phyloP scores from a whole-genome alignment of 1,140 invertebrate species.

The Meloidogyne exigua region DNA sequence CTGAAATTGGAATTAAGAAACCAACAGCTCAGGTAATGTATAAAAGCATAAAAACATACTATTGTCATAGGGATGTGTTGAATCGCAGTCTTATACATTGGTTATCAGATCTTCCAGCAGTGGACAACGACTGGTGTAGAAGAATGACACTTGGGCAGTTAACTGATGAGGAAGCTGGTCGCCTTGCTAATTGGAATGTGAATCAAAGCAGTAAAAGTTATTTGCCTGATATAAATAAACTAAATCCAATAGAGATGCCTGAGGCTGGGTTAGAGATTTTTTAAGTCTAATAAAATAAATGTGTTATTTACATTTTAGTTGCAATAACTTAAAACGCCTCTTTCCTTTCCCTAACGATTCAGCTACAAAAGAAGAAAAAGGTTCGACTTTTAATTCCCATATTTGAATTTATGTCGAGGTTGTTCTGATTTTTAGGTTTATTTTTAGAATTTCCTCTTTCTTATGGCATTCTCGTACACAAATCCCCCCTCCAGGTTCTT shows the following conservation, averaged over 20 bases:
- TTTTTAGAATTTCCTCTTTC: constrained; percentile 35
- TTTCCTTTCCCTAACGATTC: not conserved
- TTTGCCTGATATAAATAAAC: constrained; percentile 1
- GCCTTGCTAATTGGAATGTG: not conserved
- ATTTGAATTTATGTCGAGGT: too few relatives aligned
- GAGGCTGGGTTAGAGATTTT: not conserved
- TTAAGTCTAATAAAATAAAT: not conserved
- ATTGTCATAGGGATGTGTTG: not conserved
- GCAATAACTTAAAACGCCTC: not conserved
- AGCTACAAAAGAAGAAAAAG: not conserved
- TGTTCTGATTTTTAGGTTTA: too few relatives aligned
- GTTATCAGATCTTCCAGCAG: not conserved
- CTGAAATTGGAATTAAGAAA: not conserved
- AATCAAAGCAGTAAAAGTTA: not conserved
- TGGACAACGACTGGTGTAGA: not conserved
- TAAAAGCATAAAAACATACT: not conserved
- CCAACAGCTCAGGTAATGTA: not conserved
- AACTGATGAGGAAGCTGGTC: not conserved
- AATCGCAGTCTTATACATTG: not conserved
- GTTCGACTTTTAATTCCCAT: too few relatives aligned
- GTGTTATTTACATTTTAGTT: not conserved
- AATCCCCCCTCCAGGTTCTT: constrained; percentile 38
- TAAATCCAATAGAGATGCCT: not conserved
- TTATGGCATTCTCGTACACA: constrained; percentile 41
- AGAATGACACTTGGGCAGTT: not conserved